Evolutionary conservation across 2,113 vertebrate species (phyloP).

Genomic region (Phyllopteryx taeniolatus): DNA sequence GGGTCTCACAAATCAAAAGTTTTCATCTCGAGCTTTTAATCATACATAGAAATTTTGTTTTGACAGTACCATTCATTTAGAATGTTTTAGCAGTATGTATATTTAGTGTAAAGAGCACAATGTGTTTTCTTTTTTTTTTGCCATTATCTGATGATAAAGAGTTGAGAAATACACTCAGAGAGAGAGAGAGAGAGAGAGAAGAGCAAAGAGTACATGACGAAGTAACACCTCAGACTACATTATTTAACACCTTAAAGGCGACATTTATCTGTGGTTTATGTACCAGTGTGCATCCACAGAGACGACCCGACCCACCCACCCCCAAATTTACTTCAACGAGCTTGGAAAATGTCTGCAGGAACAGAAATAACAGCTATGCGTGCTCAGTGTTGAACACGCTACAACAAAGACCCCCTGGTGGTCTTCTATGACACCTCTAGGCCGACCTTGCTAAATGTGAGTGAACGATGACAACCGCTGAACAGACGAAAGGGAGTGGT

Average conservation of each 20-base stretch:
- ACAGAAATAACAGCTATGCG: conserved; percentile 40
- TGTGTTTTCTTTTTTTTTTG: conserved; percentile 55
- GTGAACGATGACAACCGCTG: conserved; percentile 27
- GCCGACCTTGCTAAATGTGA: conserved; percentile 27
- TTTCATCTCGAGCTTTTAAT: conserved; percentile 75
- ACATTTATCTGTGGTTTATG: conserved; percentile 67
- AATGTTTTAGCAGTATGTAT: conserved; percentile 71
- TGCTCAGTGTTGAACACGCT: conserved; percentile 49
- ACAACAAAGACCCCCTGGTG: conserved; percentile 29
- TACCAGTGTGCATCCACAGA: conserved; percentile 53
- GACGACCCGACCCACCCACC: conserved; percentile 11
- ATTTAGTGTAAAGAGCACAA: conserved; percentile 72
- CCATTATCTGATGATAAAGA: conserved; percentile 73
- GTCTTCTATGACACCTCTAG: conserved; percentile 24
- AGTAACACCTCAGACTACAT: conserved; percentile 68
- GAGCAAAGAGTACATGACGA: conserved; percentile 68
- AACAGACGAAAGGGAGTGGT: conserved; percentile 16
- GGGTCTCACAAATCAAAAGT: conserved; percentile 33
- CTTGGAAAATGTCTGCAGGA: conserved; percentile 35
- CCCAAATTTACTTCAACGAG: conserved; percentile 36
- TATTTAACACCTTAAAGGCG: conserved; percentile 59
- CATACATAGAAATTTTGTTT: conserved; percentile 74
- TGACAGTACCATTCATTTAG: conserved; percentile 75
- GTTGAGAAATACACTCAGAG: conserved; percentile 61
- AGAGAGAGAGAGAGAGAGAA: conserved; percentile 51